Percentiles rank a stretch among this genome's conserved stretches.
Evolutionary conservation across 1,140 invertebrate genomes (phyloP).

Genomic region (Dreissena rostriformis): DNA sequence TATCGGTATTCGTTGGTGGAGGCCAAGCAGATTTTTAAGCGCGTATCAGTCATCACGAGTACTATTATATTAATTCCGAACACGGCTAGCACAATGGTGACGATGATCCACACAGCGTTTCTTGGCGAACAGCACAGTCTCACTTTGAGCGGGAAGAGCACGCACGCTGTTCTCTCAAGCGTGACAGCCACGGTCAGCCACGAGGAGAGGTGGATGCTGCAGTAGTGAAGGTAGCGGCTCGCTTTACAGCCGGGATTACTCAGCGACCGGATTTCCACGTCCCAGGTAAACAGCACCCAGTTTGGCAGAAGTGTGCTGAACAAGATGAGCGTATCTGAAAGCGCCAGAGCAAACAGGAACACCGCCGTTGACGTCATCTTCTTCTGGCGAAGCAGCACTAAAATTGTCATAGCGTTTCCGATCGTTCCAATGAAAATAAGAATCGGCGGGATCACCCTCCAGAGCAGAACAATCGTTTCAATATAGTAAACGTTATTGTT

Average conservation of each 20-base stretch:
- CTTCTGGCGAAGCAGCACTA: slow-evolving; percentile 42
- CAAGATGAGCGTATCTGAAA: slow-evolving; percentile 60
- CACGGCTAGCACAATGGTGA: too few species aligned
- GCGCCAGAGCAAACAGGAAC: slow-evolving; percentile 59
- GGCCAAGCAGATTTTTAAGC: neutral
- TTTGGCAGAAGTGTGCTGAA: slow-evolving; percentile 62
- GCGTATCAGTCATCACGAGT: neutral
- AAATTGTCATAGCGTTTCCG: slow-evolving; percentile 61
- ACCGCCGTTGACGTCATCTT: slow-evolving; percentile 50
- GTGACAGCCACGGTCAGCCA: slow-evolving; percentile 60
- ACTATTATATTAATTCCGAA: too few species aligned
- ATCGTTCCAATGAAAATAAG: slow-evolving; percentile 61
- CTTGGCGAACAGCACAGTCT: slow-evolving; percentile 31
- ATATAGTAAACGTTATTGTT: slow-evolving; percentile 39
- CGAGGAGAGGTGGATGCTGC: too few species aligned
- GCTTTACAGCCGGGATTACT: too few species aligned
- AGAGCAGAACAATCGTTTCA: slow-evolving; percentile 6
- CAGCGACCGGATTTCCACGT: slow-evolving; percentile 54
- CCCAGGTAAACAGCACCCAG: slow-evolving; percentile 56
- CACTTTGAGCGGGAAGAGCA: slow-evolving; percentile 63
- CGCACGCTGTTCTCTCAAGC: slow-evolving; percentile 61
- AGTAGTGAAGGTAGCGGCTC: too few species aligned
- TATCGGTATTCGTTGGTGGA: neutral
- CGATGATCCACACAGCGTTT: too few species aligned
- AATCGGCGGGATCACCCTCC: slow-evolving; percentile 52